Conservation (phyloP, 2,113 vertebrate genomes). For the Albula glossodonta region DNA sequence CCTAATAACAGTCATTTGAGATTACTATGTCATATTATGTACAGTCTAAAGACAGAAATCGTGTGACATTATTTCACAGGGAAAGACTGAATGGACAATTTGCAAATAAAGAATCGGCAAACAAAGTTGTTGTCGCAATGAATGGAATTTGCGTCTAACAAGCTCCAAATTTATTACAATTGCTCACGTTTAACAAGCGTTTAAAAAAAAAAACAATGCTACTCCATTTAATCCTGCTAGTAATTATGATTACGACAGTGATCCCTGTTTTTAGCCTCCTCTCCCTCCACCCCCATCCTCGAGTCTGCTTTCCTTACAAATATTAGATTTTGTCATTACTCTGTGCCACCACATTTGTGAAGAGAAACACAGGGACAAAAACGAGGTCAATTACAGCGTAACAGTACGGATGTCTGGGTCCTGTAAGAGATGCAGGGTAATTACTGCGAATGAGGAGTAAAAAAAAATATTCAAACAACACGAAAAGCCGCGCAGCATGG, state of each 20-base stretch:
- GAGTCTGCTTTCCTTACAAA: background rate
- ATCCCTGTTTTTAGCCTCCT: background rate
- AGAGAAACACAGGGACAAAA: background rate
- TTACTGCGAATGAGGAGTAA: background rate
- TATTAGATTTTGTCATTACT: background rate
- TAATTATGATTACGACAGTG: background rate
- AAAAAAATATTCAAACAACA: background rate
- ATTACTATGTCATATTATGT: slow-evolving; percentile 1
- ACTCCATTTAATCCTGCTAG: background rate
- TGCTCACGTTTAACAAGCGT: background rate
- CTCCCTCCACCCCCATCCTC: background rate
- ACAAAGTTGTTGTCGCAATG: background rate
- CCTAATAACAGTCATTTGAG: background rate
- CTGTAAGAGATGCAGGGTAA: background rate
- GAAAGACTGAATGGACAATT: background rate
- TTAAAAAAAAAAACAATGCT: background rate
- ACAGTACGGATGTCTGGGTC: background rate
- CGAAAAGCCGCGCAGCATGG: slow-evolving; percentile 1
- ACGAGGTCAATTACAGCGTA: background rate
- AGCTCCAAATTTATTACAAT: background rate
- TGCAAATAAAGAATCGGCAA: background rate
- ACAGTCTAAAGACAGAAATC: background rate
- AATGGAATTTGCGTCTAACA: background rate
- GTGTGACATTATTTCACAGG: background rate
- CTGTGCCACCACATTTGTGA: background rate